Evolutionary conservation across 64 coral and sea anemone genomes (phyloP).

Genomic region (Stylophora pistillata): DNA sequence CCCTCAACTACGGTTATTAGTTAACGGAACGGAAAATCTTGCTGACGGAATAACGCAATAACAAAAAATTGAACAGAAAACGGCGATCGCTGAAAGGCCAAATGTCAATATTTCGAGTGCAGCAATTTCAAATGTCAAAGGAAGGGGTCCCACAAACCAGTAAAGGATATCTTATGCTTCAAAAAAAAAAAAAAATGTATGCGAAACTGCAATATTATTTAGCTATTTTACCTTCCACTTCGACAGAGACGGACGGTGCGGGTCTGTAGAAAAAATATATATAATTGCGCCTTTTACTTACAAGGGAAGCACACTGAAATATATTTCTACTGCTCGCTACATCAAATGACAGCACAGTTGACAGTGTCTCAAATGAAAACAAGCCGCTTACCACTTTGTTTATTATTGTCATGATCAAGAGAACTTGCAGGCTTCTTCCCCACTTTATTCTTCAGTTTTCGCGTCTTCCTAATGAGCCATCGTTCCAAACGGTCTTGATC

Average conservation of each 20-base stretch:
- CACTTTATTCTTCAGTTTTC: slow-evolving; percentile 87
- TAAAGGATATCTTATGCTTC: background rate
- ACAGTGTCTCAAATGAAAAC: background rate
- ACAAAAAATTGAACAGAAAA: background rate
- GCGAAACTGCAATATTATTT: background rate
- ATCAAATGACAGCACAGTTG: background rate
- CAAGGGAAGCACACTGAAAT: background rate
- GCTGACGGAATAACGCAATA: background rate
- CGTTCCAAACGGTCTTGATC: slow-evolving; percentile 95
- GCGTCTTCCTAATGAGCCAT: slow-evolving; percentile 95
- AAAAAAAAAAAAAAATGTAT: background rate
- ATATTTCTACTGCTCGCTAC: background rate
- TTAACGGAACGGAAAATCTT: background rate
- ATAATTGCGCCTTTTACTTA: background rate
- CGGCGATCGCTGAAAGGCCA: background rate
- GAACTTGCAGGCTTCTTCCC: slow-evolving; percentile 38
- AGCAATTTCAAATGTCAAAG: slow-evolving; percentile 1
- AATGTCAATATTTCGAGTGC: background rate
- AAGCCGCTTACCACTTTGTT: slow-evolving; percentile 70
- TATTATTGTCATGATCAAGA: slow-evolving; percentile 72
- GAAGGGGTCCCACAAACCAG: background rate
- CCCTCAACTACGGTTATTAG: background rate
- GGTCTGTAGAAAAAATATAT: slow-evolving; percentile 5
- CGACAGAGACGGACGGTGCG: slow-evolving; percentile 81
- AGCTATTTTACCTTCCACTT: slow-evolving; percentile 80